These are phyloP conservation scores for Trachops cirrhosus DNA, from an alignment of 2,797 vertebrate species.

Conservation along the genomic window DNA sequence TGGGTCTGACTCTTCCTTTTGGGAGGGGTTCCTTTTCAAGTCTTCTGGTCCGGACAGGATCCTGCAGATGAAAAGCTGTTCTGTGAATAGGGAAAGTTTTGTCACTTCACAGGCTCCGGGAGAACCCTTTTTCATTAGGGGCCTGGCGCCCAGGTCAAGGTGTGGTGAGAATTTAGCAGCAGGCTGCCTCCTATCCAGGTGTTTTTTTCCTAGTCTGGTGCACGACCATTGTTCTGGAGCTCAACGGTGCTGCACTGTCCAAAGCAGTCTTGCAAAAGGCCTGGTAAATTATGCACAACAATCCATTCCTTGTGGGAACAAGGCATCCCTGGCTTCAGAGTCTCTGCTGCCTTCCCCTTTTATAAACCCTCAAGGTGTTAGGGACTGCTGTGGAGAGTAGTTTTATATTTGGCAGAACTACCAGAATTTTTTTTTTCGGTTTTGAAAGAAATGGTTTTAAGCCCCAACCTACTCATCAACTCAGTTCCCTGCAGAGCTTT, in stretches of 20 bases:
- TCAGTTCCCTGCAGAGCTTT: conserved; percentile 59
- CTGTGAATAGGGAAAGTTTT: background rate
- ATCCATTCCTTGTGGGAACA: conserved; percentile 31
- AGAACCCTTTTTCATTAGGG: background rate
- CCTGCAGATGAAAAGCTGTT: background rate
- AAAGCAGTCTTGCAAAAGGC: background rate
- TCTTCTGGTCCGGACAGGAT: background rate
- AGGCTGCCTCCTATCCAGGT: background rate
- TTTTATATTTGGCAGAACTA: conserved; percentile 58
- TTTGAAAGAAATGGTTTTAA: conserved; percentile 74
- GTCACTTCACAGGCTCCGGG: background rate
- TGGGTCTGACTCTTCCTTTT: background rate
- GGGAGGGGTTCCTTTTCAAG: background rate
- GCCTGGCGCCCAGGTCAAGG: background rate
- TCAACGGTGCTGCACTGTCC: background rate
- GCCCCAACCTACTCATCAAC: conserved; percentile 64
- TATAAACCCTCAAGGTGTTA: conserved; percentile 52
- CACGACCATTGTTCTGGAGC: background rate
- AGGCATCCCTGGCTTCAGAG: background rate
- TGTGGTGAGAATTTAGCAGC: background rate
- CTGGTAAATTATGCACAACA: background rate
- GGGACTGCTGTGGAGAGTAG: conserved; percentile 37
- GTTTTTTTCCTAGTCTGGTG: background rate
- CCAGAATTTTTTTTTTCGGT: background rate
- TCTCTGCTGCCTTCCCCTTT: conserved; percentile 2